These are phyloP conservation scores for Liparis tanakae DNA, from an alignment of 2,797 vertebrate genomes.

Conservation along the genomic window DNA sequence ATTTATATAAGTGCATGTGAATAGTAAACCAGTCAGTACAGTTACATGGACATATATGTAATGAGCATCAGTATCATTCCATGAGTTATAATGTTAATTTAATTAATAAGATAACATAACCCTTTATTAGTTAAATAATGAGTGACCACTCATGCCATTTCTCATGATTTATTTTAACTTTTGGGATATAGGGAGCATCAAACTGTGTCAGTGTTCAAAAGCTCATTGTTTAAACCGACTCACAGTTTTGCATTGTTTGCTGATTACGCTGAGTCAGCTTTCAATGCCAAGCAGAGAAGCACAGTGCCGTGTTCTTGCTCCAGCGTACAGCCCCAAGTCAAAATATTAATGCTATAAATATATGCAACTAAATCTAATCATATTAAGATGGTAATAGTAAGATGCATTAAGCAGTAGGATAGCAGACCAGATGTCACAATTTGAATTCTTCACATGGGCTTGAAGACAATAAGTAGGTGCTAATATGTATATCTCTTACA, in stretches of 20 bases:
- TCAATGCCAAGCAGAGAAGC: no score
- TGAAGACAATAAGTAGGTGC: background rate
- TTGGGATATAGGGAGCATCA: background rate
- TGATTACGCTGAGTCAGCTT: background rate
- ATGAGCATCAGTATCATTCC: background rate
- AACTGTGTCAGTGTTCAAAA: background rate
- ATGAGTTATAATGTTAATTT: background rate
- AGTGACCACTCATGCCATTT: background rate
- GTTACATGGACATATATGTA: background rate
- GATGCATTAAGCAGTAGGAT: background rate
- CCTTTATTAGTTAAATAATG: no score
- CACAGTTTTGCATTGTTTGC: constrained; percentile 11
- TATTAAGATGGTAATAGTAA: background rate
- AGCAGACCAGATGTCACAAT: background rate
- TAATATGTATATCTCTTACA: background rate
- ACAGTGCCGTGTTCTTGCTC: background rate
- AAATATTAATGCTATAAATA: constrained; percentile 4
- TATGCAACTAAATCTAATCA: background rate
- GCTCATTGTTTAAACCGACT: background rate
- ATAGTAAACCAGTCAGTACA: constrained; percentile 2
- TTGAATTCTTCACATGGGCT: background rate
- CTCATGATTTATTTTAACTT: background rate
- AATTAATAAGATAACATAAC: no score
- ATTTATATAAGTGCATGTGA: constrained; percentile 4
- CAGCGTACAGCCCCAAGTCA: constrained; percentile 7